A percentile compares a stretch with the other conserved stretches of the same genome.
These are phyloP conservation scores for Tachycineta bicolor DNA, from an alignment of 2,113 vertebrate species.

Conservation along the genomic window DNA sequence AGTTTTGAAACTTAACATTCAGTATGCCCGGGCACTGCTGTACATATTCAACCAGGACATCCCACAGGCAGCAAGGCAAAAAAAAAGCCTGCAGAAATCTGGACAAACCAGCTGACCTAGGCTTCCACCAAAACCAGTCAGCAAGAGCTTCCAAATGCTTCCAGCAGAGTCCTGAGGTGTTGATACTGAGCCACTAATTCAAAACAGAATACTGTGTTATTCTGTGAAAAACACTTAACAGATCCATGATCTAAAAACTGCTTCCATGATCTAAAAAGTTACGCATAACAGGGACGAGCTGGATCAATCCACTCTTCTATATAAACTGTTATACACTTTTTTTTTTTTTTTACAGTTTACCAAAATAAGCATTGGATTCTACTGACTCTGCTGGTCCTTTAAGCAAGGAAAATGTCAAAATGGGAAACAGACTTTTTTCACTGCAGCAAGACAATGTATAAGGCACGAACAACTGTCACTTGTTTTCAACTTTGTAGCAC, in stretches of 20 bases:
- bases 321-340: neutral
- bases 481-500: neutral
- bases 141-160: neutral
- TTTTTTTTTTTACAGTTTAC: neutral
- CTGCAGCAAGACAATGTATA: neutral
- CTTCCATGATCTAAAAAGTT: neutral
- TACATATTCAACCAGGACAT: neutral
- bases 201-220: neutral
- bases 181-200: neutral
- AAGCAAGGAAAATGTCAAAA: neutral
- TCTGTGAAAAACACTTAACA: neutral
- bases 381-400: neutral
- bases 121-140: accelerated
- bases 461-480: accelerated
- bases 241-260: neutral
- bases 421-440: neutral
- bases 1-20: neutral
- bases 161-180: neutral
- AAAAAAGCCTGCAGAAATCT: accelerated
- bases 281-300: accelerated
- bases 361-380: neutral
- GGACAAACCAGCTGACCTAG: neutral
- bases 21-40: neutral
- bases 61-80: neutral
- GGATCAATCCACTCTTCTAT: neutral